Evolutionary conservation across 2,888 invertebrate species (phyloP), one percentile per base, ranked within the genome.

Genomic region (Pharmacophagus antenor): DNA sequence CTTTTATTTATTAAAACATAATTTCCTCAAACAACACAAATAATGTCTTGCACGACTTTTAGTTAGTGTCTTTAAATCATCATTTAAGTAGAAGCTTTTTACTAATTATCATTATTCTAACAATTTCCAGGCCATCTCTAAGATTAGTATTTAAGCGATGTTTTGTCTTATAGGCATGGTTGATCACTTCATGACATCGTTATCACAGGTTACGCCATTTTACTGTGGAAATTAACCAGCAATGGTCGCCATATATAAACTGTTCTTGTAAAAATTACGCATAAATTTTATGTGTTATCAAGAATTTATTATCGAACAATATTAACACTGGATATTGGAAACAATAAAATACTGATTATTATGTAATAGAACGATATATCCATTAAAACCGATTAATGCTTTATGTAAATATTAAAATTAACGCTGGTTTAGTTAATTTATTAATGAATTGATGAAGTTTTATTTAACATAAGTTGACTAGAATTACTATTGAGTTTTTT

Each of bases 151-250:
- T 46, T 47, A 37, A 21, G 27, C 51, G n/a, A 7, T 22, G 23
- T 37, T 8, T 41, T 47, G 25, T 42, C 52, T 41, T 56, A 56
- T 51, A 47, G 42, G 27, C 25, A 54, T 49, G 49, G 21, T 22
- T 48, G 47, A 41, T 17, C 52, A 52, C 41, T 2, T 15, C 17
- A 37, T 52, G 51, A 52, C 51, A 60, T 50, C 51, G 51, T 56
- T 61, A 61, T 61, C 56, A 42, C 20, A 41, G 56, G 56, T 61
- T 61, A 61, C 56, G 60, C 51, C 56, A 52, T 52, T 61, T 61
- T 56, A 61, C 60, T 56, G 60, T 56, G 60, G 56, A 61, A 61
- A 56, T 61, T 56, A 56, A 56, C 60, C 50, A 50, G 41, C 22
- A 27, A 48, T 27, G 54, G 48, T 42, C 20, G 37, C 53, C 25